These are phyloP conservation scores for Chrysogorgia sp. DNA, from an alignment of 92 coral and sea anemone species.

Conservation along the genomic window DNA sequence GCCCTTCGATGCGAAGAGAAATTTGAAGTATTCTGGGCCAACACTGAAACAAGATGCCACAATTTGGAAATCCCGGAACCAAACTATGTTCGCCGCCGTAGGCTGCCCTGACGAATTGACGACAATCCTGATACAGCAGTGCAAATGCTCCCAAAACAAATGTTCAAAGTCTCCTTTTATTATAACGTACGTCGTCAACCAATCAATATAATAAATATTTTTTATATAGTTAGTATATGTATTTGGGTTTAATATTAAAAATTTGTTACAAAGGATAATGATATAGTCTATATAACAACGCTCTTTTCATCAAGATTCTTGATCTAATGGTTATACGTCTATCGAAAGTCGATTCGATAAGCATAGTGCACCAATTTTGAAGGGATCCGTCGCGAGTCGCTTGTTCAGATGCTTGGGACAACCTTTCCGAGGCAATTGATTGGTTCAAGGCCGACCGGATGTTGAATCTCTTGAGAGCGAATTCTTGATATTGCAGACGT, in stretches of 20 bases:
- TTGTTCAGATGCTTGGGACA: background rate
- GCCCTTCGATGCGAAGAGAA: conserved; percentile 11
- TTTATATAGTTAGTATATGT: too few species aligned
- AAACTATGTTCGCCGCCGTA: background rate
- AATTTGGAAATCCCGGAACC: background rate
- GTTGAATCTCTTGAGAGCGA: conserved; percentile 1
- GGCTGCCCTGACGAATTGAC: conserved; percentile 6
- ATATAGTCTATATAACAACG: background rate
- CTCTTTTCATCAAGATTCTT: background rate
- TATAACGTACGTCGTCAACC: conserved; percentile 6
- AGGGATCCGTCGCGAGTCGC: background rate
- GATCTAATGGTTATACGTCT: conserved; percentile 8
- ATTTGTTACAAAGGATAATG: too few species aligned
- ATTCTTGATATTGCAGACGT: background rate
- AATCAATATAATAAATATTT: too few species aligned
- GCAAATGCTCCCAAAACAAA: background rate
- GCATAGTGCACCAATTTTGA: conserved; percentile 9
- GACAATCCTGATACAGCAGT: conserved; percentile 21
- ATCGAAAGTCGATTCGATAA: conserved; percentile 21
- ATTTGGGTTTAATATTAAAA: too few species aligned
- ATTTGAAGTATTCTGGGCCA: conserved; percentile 18
- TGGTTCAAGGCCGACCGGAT: background rate
- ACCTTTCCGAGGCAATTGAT: too few species aligned
- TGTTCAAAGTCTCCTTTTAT: conserved; percentile 9
- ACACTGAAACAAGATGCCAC: background rate